Evolutionary conservation across 2,888 invertebrate species (phyloP), one percentile per base, ranked within the genome.

Genomic region (Apantesis nais): DNA sequence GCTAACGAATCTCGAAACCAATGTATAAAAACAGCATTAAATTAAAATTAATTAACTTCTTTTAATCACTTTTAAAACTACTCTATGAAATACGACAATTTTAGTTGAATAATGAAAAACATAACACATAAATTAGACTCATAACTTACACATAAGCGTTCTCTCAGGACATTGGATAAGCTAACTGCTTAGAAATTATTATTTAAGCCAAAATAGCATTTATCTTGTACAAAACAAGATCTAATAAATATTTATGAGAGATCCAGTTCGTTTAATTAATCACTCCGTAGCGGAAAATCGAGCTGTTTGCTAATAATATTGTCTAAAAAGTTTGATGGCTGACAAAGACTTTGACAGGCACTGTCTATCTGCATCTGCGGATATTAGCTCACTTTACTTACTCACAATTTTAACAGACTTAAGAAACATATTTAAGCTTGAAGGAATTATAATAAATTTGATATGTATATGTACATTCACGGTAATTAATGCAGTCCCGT

Each of bases 261-360:
- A 74, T 77, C 71, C 79, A 84, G 85, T 85, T 86, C 85, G 86
- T 88, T 86, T 92, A 93, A 93, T 93, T 92, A 93, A 93, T 93
- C 92, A 93, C 85, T 85, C 86, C 85, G 74, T 86, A 85, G 87
- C 87, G 91, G 92, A 92, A 93, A 93, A 93, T 90, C 90, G 92
- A 92, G 91, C 92, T 89, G 85, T 88, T 85, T 79, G 85, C 78
- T 84, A 91, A 92, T 89, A 90, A 89, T 87, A 88, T 84, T 87
- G 87, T 89, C 90, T 88, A 85, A 86, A 87, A 89, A 89, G 85
- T 89, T 88, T 80, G 81, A 85, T 80, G 78, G 76, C 84, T 83
- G 80, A 83, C 87, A 85, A 84, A 85, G 83, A 85, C 85, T 86
- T 84, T 81, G 83, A 80, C 83, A 82, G 81, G 74, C 62, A 71